phyloP scores from a whole-genome alignment of 1,140 invertebrate species.

The Apis mellifera region DNA sequence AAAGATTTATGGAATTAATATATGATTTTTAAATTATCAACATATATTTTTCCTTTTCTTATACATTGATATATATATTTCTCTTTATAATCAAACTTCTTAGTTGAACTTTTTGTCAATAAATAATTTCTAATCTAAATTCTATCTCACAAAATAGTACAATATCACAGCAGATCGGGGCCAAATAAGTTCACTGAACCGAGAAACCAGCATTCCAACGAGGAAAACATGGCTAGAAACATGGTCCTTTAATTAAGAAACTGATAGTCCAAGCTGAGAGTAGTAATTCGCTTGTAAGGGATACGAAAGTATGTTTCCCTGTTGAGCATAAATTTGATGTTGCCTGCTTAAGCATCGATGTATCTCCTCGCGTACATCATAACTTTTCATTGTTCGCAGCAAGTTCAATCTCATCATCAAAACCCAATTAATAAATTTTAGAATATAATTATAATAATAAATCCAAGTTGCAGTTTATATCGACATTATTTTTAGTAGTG shows the following conservation, averaged over 20 bases:
- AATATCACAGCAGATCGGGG: neutral
- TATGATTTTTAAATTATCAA: too few species aligned
- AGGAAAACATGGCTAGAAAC: neutral
- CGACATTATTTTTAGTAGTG: too few species aligned
- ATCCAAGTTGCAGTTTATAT: too few species aligned
- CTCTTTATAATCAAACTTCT: too few species aligned
- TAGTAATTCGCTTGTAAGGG: slow-evolving; percentile 21
- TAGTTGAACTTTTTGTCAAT: too few species aligned
- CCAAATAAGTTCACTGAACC: neutral
- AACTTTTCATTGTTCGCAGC: slow-evolving; percentile 8
- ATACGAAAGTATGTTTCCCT: slow-evolving; percentile 30
- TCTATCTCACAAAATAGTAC: too few species aligned
- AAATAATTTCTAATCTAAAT: too few species aligned
- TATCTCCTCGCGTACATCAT: slow-evolving; percentile 7
- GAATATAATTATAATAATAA: too few species aligned
- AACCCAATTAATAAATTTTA: neutral
- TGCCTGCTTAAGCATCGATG: slow-evolving; percentile 2
- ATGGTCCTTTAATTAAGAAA: slow-evolving; percentile 22
- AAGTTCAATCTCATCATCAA: neutral
- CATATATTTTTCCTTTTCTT: too few species aligned
- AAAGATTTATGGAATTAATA: too few species aligned
- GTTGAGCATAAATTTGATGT: slow-evolving; percentile 40
- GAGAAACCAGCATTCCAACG: neutral
- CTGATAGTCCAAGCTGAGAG: neutral
- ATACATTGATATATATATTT: too few species aligned